These are phyloP conservation scores for Drosophila conformis DNA, from an alignment of 2,888 invertebrate genomes.

Conservation along the genomic window DNA sequence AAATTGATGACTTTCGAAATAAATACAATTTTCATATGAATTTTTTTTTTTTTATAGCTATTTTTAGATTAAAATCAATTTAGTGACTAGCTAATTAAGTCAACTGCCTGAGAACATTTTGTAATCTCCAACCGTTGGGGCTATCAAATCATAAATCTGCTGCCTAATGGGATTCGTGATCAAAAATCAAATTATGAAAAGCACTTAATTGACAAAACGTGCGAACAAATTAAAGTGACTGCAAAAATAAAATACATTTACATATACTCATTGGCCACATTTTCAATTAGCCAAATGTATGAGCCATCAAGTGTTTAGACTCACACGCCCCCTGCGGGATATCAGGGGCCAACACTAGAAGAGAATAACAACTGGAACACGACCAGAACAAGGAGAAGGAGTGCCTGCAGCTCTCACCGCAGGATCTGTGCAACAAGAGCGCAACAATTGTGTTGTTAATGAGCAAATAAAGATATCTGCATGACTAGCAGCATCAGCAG, in stretches of 20 bases:
- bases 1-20: constrained; percentile 46
- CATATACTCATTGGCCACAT: not conserved
- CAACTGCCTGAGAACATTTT: constrained; percentile 3
- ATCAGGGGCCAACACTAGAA: constrained; percentile 5
- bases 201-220: constrained; percentile 64
- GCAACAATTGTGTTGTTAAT: constrained; percentile 77
- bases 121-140: constrained; percentile 11
- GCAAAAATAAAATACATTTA: not conserved
- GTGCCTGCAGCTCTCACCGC: constrained; percentile 43
- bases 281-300: constrained; percentile 17
- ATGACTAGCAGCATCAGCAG: constrained; percentile 44
- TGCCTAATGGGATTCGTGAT: constrained; percentile 61
- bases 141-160: constrained; percentile 61
- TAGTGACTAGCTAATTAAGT: constrained; percentile 42
- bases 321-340: constrained; percentile 71
- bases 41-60: not conserved
- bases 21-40: constrained; percentile 19
- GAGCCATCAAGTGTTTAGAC: constrained; percentile 41
- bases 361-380: constrained; percentile 24
- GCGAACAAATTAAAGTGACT: constrained; percentile 36
- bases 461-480: constrained; percentile 79
- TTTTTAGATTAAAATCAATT: constrained; percentile 45
- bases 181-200: constrained; percentile 43
- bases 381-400: constrained; percentile 27
- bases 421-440: constrained; percentile 69